Evolutionary conservation across 2,888 invertebrate genomes (phyloP).

Genomic region (Atethmia centrago): DNA sequence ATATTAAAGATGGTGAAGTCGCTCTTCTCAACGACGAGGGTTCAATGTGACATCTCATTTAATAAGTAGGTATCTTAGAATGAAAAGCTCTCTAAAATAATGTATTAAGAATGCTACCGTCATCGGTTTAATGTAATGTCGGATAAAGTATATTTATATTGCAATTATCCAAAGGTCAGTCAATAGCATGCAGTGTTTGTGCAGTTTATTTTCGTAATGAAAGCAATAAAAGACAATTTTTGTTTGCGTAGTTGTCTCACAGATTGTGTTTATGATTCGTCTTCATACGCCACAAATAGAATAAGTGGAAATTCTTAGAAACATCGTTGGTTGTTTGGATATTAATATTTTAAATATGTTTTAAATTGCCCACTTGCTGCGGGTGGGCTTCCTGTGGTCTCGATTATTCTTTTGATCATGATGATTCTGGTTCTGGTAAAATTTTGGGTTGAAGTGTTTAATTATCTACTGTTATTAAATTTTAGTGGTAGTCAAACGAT

Average conservation of each 20-base stretch:
- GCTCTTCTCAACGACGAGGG: not conserved
- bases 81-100: conserved; percentile 30
- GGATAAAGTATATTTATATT: conserved; percentile 36
- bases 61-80: conserved; percentile 15
- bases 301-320: conserved; percentile 34
- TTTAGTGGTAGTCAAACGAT: not conserved
- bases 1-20: conserved; percentile 5
- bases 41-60: conserved; percentile 29
- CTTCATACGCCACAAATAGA: conserved; percentile 45
- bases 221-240: conserved; percentile 56
- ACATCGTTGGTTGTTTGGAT: conserved; percentile 28
- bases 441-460: conserved; percentile 14
- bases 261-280: conserved; percentile 54
- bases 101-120: conserved; percentile 24
- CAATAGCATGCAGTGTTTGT: conserved; percentile 36
- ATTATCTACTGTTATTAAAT: not conserved
- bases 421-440: not conserved
- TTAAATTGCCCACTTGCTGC: conserved; percentile 36
- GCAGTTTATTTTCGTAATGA: conserved; percentile 52
- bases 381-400: conserved; percentile 35
- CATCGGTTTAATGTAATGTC: conserved; percentile 30
- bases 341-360: conserved; percentile 28
- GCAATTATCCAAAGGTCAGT: conserved; percentile 42
- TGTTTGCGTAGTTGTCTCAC: conserved; percentile 45
- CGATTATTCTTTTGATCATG: conserved; percentile 22